A percentile compares a stretch with the other conserved stretches of the same genome.
Evolutionary conservation across 2,797 vertebrate species (phyloP).

Genomic region (Hyperoplus lanceolatus): DNA sequence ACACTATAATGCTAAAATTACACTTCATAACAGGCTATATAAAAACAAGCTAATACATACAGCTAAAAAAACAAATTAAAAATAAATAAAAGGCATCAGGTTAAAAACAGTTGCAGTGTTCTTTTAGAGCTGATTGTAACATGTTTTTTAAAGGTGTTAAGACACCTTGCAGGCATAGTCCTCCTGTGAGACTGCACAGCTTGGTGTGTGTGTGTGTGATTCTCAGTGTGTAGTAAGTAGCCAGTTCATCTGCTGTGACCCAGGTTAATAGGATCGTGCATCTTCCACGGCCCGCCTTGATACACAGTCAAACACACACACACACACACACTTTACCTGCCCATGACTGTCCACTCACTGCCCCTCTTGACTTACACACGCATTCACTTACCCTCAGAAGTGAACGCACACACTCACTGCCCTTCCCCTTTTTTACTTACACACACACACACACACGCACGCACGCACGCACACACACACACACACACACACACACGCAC

Average conservation of each 20-base stretch:
- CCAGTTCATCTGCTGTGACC: constrained; percentile 48
- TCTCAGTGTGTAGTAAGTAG: constrained; percentile 21
- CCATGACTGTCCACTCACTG: constrained; percentile 33
- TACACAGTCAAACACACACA: constrained; percentile 12
- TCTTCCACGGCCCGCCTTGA: constrained; percentile 7
- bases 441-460: not conserved
- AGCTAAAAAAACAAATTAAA: too few relatives aligned
- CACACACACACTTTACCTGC: not conserved
- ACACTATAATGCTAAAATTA: too few relatives aligned
- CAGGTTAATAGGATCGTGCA: constrained; percentile 56
- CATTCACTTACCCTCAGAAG: constrained; percentile 1
- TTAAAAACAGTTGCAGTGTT: too few relatives aligned
- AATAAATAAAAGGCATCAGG: too few relatives aligned
- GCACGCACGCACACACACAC: not conserved
- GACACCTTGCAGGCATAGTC: constrained; percentile 51
- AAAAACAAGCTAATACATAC: too few relatives aligned
- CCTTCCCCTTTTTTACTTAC: not conserved
- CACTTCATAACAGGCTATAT: too few relatives aligned
- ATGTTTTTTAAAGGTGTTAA: constrained; percentile 39
- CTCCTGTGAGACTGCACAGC: constrained; percentile 24
- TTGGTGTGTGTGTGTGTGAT: constrained; percentile 14
- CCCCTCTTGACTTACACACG: constrained; percentile 51
- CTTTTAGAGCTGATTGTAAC: too few relatives aligned
- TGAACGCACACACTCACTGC: not conserved
- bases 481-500: not conserved